Conservation (phyloP, 2,888 invertebrate species). For the Nezara viridula region DNA sequence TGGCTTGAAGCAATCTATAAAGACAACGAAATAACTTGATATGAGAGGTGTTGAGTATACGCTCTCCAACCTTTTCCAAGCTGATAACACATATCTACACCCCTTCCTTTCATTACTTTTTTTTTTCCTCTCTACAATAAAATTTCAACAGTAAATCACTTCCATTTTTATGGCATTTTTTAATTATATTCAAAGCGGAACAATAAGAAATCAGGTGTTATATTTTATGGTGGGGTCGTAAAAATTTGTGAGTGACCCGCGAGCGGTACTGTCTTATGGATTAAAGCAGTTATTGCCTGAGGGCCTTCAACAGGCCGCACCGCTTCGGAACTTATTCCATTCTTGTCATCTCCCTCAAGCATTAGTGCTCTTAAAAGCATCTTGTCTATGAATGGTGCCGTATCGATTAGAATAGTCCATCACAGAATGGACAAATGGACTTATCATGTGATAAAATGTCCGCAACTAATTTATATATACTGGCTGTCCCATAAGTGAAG, state of each 20-base stretch:
- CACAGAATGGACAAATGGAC: neutral
- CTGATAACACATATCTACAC: conserved; percentile 14
- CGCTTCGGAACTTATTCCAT: conserved; percentile 13
- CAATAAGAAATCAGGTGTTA: conserved; percentile 55
- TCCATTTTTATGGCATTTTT: conserved; percentile 52
- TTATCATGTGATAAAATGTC: neutral
- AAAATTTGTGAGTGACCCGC: conserved; percentile 54
- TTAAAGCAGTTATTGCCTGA: conserved; percentile 50
- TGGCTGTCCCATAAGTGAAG: too few species aligned
- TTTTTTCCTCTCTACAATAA: conserved; percentile 12
- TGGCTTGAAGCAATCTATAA: neutral
- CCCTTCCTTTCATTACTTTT: neutral
- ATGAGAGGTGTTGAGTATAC: neutral
- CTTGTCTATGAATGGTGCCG: neutral
- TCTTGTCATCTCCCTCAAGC: neutral
- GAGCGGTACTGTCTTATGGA: conserved; percentile 50
- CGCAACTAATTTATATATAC: too few species aligned
- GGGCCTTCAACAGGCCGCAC: neutral
- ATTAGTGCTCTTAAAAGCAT: neutral
- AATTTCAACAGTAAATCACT: conserved; percentile 53
- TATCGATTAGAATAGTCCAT: neutral
- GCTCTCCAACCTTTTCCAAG: neutral
- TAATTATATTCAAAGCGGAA: conserved; percentile 56
- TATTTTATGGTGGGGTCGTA: conserved; percentile 55
- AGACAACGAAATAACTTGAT: neutral